phyloP scores from a whole-genome alignment of 2,797 vertebrate species.

The Halcyon chelicuti region DNA sequence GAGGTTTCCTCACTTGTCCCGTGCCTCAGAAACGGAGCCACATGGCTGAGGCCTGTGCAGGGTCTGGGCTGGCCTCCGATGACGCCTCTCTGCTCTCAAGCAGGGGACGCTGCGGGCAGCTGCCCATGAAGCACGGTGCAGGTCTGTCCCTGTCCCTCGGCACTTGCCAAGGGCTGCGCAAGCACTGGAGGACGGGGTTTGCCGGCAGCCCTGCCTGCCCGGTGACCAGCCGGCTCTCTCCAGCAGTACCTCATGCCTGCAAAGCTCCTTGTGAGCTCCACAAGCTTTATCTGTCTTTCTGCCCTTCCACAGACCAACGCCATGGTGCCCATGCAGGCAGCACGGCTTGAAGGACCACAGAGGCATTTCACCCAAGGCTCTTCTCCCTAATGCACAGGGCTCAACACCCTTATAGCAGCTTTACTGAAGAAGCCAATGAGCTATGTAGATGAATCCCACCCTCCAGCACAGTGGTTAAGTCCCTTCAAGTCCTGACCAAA shows the following conservation, averaged over 20 bases:
- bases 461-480: accelerated
- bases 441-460: not conserved
- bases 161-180: accelerated
- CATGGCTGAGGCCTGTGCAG: not conserved
- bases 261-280: accelerated
- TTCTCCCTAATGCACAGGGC: not conserved
- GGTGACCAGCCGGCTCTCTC: accelerated
- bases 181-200: not conserved
- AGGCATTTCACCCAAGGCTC: accelerated
- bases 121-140: accelerated
- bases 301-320: accelerated
- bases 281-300: accelerated
- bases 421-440: not conserved
- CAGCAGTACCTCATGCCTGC: not conserved
- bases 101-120: not conserved
- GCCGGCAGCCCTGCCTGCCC: not conserved
- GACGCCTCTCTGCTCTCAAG: accelerated
- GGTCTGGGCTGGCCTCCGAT: accelerated
- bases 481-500: not conserved
- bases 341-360: accelerated
- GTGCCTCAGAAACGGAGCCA: accelerated
- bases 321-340: accelerated
- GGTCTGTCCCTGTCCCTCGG: accelerated
- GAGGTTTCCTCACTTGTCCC: accelerated
- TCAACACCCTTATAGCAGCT: not conserved